Percentiles rank a stretch among this genome's conserved stretches.
phyloP scores from a whole-genome alignment of 2,113 vertebrate species.

The Puma concolor region DNA sequence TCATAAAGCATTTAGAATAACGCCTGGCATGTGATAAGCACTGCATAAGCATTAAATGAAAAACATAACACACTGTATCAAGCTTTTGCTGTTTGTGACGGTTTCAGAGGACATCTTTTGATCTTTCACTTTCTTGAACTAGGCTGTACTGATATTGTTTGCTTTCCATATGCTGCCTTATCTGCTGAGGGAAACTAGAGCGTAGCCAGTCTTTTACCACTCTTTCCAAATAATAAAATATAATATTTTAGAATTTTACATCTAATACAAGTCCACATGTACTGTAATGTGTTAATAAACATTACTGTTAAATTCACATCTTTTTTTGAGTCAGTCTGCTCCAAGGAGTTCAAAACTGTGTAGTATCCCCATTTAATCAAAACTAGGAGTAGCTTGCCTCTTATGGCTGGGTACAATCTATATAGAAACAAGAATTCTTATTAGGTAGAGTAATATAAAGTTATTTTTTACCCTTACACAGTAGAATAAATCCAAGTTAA shows the following conservation, averaged over 20 bases:
- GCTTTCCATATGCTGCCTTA: not conserved
- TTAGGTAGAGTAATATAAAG: not conserved
- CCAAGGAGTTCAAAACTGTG: not conserved
- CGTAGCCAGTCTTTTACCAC: not conserved
- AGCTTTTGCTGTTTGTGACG: not conserved
- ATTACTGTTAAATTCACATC: not conserved
- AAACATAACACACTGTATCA: not conserved
- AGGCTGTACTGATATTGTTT: not conserved
- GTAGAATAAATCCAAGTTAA: constrained; percentile 27
- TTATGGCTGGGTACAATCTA: not conserved
- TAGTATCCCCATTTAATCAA: not conserved
- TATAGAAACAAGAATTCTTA: not conserved
- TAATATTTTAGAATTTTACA: not conserved
- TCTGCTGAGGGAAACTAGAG: not conserved
- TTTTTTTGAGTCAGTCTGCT: constrained; percentile 28
- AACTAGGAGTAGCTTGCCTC: not conserved
- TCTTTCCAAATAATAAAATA: not conserved
- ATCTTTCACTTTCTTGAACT: constrained; percentile 25
- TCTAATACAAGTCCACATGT: not conserved
- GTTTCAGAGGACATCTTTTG: constrained; percentile 10
- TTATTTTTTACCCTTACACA: not conserved
- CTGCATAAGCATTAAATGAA: not conserved
- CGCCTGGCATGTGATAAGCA: not conserved
- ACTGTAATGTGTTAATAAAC: constrained; percentile 32
- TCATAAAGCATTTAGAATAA: constrained; percentile 50